Evolutionary conservation across 2,113 vertebrate species (phyloP).

Genomic region (Mystacornis crossleyi): DNA sequence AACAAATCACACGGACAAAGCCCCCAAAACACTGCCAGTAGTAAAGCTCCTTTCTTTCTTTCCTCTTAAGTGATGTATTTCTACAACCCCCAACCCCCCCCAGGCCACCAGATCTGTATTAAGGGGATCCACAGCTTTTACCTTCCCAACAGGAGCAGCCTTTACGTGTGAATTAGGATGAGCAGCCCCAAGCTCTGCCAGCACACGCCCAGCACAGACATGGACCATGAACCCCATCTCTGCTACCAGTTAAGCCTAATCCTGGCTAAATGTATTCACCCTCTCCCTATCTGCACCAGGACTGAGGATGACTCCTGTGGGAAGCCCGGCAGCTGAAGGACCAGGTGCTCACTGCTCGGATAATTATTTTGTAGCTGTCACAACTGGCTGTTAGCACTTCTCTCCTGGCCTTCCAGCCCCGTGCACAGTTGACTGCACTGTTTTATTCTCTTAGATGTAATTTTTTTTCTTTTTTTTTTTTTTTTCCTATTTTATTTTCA

Average conservation of each 20-base stretch:
- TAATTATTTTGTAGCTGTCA: constrained; percentile 68
- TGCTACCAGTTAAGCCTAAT: background rate
- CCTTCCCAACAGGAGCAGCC: background rate
- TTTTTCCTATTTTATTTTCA: background rate
- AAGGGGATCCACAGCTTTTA: background rate
- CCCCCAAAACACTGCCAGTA: background rate
- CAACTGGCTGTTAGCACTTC: constrained; percentile 54
- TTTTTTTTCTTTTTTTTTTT: background rate
- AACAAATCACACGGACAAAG: background rate
- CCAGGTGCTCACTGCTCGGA: constrained; percentile 39
- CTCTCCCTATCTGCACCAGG: background rate
- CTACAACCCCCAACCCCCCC: background rate
- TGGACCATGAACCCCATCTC: background rate
- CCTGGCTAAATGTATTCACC: background rate
- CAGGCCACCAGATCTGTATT: background rate
- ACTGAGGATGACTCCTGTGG: constrained; percentile 3
- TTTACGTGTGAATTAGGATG: background rate
- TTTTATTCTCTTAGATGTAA: constrained; percentile 65
- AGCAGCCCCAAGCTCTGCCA: background rate
- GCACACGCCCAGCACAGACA: background rate
- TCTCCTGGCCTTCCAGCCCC: constrained; percentile 42
- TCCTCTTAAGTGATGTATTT: background rate
- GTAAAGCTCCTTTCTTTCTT: background rate
- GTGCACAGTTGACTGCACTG: constrained; percentile 63
- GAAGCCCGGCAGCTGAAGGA: constrained; percentile 49